A percentile compares a stretch with the other conserved stretches of the same genome.
These are phyloP conservation scores for Congeria kusceri DNA, from an alignment of 2,888 invertebrate genomes.

Conservation along the genomic window DNA sequence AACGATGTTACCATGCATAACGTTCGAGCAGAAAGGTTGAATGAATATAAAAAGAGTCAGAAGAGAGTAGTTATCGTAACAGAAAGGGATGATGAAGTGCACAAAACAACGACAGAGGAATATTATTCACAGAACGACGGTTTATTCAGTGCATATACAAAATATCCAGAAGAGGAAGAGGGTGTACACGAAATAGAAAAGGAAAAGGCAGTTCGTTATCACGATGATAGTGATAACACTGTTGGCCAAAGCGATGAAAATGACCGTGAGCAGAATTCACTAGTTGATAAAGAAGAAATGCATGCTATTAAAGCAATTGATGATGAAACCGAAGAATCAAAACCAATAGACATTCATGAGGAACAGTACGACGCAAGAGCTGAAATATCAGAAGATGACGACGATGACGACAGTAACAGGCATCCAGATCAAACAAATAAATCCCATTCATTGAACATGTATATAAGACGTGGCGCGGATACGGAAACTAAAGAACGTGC, in stretches of 20 bases:
- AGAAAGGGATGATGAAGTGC: not conserved
- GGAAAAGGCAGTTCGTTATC: constrained; percentile 28
- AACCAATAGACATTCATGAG: no score
- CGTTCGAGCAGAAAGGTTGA: not conserved
- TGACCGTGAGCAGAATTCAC: not conserved
- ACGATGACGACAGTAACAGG: no score
- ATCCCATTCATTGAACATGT: no score
- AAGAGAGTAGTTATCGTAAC: not conserved
- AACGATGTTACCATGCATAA: no score
- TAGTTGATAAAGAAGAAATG: not conserved
- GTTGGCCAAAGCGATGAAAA: not conserved
- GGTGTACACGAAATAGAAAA: constrained; percentile 17
- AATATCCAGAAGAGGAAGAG: constrained; percentile 22
- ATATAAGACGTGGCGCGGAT: not conserved
- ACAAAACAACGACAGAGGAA: not conserved
- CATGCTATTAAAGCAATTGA: not conserved
- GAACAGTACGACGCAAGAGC: no score
- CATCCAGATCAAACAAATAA: no score
- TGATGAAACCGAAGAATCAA: not conserved
- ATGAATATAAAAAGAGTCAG: not conserved
- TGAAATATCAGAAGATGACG: no score
- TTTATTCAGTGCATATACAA: constrained; percentile 43
- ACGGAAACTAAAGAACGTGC: not conserved
- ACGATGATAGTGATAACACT: constrained; percentile 8
- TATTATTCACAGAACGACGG: constrained; percentile 8